These are phyloP conservation scores for Zaprionus capensis DNA, from an alignment of 1,140 invertebrate genomes.

Conservation along the genomic window DNA sequence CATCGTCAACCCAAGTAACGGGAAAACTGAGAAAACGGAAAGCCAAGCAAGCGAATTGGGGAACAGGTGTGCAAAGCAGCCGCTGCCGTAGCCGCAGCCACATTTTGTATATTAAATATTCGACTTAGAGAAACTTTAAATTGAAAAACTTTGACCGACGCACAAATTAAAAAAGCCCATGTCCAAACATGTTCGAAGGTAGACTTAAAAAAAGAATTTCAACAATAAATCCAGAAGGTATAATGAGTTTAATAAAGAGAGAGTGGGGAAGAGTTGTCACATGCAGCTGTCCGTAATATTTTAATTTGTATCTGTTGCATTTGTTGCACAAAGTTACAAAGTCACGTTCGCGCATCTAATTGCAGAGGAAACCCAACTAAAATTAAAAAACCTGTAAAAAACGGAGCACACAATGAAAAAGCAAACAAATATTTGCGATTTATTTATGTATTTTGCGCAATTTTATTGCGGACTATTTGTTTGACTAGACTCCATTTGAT, in stretches of 20 bases:
- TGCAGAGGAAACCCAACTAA: slow-evolving; percentile 20
- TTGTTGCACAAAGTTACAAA: slow-evolving; percentile 40
- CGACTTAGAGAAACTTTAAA: slow-evolving; percentile 75
- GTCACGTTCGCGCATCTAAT: slow-evolving; percentile 65
- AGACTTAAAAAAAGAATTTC: slow-evolving; percentile 17
- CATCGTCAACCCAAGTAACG: slow-evolving; percentile 28
- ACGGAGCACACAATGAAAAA: slow-evolving; percentile 9
- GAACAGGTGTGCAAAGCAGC: slow-evolving; percentile 64
- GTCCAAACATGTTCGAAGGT: slow-evolving; percentile 54
- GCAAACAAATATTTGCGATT: slow-evolving; percentile 57
- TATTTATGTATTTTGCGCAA: slow-evolving; percentile 38
- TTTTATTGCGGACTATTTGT: slow-evolving; percentile 49
- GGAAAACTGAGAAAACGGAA: slow-evolving; percentile 3
- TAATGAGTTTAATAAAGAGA: slow-evolving; percentile 24
- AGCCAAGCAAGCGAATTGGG: slow-evolving; percentile 13
- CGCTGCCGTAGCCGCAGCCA: slow-evolving; percentile 24
- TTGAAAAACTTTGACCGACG: slow-evolving; percentile 76
- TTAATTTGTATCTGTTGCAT: slow-evolving; percentile 9
- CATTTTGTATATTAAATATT: slow-evolving; percentile 77
- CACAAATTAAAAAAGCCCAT: slow-evolving; percentile 74
- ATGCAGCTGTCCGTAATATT: slow-evolving; percentile 37
- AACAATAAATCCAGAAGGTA: slow-evolving; percentile 29
- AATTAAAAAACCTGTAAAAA: not conserved
- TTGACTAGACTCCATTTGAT: slow-evolving; percentile 13
- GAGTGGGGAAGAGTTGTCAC: slow-evolving; percentile 32